A percentile compares a stretch with the other conserved stretches of the same genome.
Evolutionary conservation across 2,113 vertebrate species (phyloP).

Genomic region (Craseonycteris thonglongyai): DNA sequence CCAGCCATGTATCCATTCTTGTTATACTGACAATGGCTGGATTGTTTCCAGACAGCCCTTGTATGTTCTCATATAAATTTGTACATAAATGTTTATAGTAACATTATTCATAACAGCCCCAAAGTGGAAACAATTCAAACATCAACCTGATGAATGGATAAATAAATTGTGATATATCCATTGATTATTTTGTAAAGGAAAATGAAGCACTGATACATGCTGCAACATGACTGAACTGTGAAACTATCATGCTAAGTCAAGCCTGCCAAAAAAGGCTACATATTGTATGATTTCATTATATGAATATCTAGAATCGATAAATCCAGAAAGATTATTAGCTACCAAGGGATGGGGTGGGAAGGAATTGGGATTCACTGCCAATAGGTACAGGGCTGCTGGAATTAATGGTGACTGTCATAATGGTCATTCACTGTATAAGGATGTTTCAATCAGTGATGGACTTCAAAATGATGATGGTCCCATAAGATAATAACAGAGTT

Average conservation of each 20-base stretch:
- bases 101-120: background rate
- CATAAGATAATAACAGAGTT: background rate
- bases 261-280: background rate
- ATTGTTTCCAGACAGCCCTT: no score
- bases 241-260: background rate
- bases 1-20: no score
- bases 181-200: background rate
- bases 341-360: background rate
- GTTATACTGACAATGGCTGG: no score
- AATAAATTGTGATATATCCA: background rate
- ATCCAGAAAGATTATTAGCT: background rate
- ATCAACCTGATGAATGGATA: background rate
- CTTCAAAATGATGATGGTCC: background rate
- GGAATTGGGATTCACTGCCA: background rate
- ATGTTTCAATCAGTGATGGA: background rate
- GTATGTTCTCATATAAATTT: background rate
- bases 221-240: background rate
- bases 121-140: background rate
- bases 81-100: background rate
- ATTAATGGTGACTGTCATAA: background rate
- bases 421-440: background rate
- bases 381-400: background rate
- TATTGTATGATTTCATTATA: background rate
- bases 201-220: background rate
- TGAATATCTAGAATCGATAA: background rate